Percentiles rank a stretch among this genome's conserved stretches.
Evolutionary conservation across 2,888 invertebrate species (phyloP).

Genomic region (Bruchidius siliquastri): DNA sequence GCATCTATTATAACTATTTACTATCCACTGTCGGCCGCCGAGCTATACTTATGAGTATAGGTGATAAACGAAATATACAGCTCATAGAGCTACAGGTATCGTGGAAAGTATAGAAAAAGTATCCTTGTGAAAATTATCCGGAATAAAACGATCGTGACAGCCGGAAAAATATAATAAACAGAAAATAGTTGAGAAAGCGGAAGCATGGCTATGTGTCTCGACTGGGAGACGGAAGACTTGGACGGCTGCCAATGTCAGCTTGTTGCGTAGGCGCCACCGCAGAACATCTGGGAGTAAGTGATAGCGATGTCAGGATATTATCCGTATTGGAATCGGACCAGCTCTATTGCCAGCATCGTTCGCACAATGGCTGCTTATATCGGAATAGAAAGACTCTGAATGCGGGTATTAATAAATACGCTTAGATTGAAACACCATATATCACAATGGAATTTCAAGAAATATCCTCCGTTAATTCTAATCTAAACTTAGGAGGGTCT

Average conservation of each 20-base stretch:
- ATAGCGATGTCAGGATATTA: neutral
- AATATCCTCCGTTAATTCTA: no score
- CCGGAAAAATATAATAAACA: neutral
- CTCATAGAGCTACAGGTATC: no score
- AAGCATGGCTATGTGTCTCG: neutral
- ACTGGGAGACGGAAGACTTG: neutral
- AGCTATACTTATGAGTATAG: no score
- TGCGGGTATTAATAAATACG: no score
- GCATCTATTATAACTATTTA: no score
- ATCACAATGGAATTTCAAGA: no score
- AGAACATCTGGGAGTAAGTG: neutral
- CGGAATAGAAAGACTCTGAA: neutral
- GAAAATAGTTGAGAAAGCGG: neutral
- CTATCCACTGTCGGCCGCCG: no score
- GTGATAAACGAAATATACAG: no score
- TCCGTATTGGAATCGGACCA: neutral
- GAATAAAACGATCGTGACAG: neutral
- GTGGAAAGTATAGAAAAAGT: neutral
- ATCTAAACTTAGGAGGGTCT: no score
- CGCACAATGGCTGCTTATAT: neutral
- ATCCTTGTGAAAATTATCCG: no score
- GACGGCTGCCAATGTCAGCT: neutral
- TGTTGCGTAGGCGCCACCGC: neutral
- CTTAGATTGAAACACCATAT: no score
- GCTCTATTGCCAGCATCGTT: neutral